Evolutionary conservation across 1,140 invertebrate species (phyloP).

Genomic region (Hyposmocoma kahamanoa): DNA sequence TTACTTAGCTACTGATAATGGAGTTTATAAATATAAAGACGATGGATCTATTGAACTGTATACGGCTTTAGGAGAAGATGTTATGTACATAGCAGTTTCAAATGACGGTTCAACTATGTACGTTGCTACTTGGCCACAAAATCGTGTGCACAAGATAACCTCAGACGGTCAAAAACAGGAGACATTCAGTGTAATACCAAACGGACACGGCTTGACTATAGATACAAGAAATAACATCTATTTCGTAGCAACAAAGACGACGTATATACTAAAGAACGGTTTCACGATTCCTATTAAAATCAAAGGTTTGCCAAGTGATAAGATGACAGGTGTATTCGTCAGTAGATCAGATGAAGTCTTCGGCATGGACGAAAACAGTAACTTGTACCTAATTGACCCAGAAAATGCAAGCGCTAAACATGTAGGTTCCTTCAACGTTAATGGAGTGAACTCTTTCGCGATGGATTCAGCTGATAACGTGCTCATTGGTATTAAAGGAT

Average conservation of each 20-base stretch:
- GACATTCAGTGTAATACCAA: slow-evolving; percentile 42
- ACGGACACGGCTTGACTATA: slow-evolving; percentile 53
- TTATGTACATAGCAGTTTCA: slow-evolving; percentile 54
- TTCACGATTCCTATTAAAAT: slow-evolving; percentile 50
- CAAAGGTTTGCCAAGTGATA: slow-evolving; percentile 47
- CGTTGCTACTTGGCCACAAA: slow-evolving; percentile 62
- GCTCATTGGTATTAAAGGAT: slow-evolving; percentile 47
- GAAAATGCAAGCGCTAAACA: slow-evolving; percentile 39
- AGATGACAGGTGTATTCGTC: slow-evolving; percentile 53
- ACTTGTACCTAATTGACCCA: slow-evolving; percentile 44
- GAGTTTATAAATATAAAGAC: slow-evolving; percentile 61
- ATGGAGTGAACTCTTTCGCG: slow-evolving; percentile 54
- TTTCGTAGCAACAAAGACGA: slow-evolving; percentile 54
- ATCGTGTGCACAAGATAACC: slow-evolving; percentile 51
- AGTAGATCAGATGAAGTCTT: slow-evolving; percentile 49
- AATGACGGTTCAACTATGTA: slow-evolving; percentile 47
- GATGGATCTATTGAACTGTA: slow-evolving; percentile 42
- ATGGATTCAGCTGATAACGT: slow-evolving; percentile 59
- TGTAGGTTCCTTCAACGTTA: slow-evolving; percentile 45
- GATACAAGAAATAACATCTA: slow-evolving; percentile 57
- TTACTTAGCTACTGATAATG: slow-evolving; percentile 62
- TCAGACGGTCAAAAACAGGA: slow-evolving; percentile 49
- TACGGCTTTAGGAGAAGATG: slow-evolving; percentile 52
- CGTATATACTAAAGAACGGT: slow-evolving; percentile 46
- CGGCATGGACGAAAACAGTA: slow-evolving; percentile 60